Conservation (phyloP, 2,113 vertebrate species). For the Chlorodrepanis virens region DNA sequence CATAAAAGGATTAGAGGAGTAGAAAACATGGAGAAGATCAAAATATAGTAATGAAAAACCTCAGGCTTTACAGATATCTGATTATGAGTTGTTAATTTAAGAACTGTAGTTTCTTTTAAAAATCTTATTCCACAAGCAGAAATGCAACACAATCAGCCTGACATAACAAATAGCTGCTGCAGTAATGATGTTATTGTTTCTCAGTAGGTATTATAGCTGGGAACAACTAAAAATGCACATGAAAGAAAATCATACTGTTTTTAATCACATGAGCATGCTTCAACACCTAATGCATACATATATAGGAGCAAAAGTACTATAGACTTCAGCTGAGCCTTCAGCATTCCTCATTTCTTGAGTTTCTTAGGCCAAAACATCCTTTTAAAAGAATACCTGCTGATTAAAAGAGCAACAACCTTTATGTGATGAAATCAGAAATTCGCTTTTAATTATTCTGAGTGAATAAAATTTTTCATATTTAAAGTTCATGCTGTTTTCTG, state of each 20-base stretch:
- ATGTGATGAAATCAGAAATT: not conserved
- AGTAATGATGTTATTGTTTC: not conserved
- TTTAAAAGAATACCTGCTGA: not conserved
- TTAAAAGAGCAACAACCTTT: not conserved
- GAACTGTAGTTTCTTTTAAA: not conserved
- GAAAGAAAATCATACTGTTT: not conserved
- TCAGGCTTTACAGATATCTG: not conserved
- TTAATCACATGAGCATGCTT: not conserved
- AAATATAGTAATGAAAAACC: not conserved
- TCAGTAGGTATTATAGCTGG: not conserved
- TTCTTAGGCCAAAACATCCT: not conserved
- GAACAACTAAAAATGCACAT: not conserved
- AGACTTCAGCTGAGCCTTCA: not conserved
- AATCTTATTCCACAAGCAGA: not conserved
- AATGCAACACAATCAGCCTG: not conserved
- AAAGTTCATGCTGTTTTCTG: not conserved
- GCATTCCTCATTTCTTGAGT: not conserved
- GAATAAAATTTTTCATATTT: not conserved
- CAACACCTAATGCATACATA: not conserved
- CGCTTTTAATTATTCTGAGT: not conserved
- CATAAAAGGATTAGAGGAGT: not conserved
- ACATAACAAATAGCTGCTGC: not conserved
- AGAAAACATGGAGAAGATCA: not conserved
- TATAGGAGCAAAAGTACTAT: not conserved
- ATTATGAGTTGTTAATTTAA: not conserved